Base-by-base conservation (phyloP, 2,888 invertebrate species). In the Melinaea marsaeus region DNA sequence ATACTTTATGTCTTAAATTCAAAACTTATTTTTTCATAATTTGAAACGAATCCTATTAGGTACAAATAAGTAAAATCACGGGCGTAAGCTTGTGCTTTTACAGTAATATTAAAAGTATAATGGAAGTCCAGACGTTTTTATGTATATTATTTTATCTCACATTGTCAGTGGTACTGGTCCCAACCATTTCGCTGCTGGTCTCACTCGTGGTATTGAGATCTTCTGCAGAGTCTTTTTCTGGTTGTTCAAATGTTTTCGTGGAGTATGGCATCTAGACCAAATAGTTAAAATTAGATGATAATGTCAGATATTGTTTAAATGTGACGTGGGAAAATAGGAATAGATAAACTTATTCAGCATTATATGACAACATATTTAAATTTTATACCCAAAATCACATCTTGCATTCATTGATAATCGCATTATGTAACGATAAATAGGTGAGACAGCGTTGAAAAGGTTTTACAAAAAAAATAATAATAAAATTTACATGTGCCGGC, bases 181-280 rank as follows among this genome's bases (percentile, higher is more conserved):
- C 81, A 0, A 67, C 68, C 13, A 81, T 81, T 4, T 71, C 80
- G 55, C 79, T 84, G 70, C 83, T 86, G 0, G 79, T 79, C 3
- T 80, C 87, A 67, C 83, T 88, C 64, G 74, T 78, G 7, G 79
- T 80, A 61, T 77, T 77, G 48, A 81, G 47, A 0, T 83, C 83
- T 37, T 84, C 86, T 0, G 72, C 70, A 0, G 88, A 87, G 55
- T 87, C 88, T 61, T 84, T 86, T 65, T 85, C 88, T 0, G 88
- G 85, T 2, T 78, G 81, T 6, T 86, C 86, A 61, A 79, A 80
- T 47, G 76, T 71, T 65, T 75, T 72, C 2, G 76, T 74, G 4
- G 71, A 66, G 59, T 76, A 57, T 3, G 63, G 56, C 32, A 58
- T 46, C 68, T 68, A 9, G 7, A 51, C 11, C 32, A 51, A 32